Evolutionary conservation across 30 jellyfish, hydroid and myxozoan species (phyloP).

Genomic region (Nemopilema nomurai): DNA sequence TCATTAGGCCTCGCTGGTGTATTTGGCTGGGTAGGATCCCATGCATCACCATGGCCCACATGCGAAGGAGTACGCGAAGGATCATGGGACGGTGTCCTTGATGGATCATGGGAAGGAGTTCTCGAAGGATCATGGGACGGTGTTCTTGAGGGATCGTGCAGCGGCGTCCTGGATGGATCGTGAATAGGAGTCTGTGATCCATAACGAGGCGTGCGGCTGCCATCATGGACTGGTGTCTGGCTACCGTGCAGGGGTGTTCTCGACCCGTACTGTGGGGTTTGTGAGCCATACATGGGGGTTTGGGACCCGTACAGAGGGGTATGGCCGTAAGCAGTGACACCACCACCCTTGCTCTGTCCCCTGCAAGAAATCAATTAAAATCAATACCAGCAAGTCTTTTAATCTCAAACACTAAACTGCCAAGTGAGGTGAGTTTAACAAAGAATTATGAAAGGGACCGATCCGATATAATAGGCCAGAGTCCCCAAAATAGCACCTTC

Average conservation of each 20-base stretch:
- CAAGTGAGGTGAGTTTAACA: too few species aligned
- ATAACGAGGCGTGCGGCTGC: conserved; percentile 88
- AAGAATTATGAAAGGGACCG: too few species aligned
- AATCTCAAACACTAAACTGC: too few species aligned
- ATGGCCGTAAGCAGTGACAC: conserved; percentile 94
- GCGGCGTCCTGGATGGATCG: conserved; percentile 96
- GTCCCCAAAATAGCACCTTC: too few species aligned
- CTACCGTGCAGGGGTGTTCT: conserved; percentile 81
- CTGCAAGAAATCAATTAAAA: conserved; percentile 43
- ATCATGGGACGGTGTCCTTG: conserved; percentile 89
- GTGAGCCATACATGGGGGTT: conserved; percentile 99
- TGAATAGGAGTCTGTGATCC: conserved; percentile 95
- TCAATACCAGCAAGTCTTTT: background rate
- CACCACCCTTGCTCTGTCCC: conserved; percentile 97
- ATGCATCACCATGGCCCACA: conserved; percentile 99
- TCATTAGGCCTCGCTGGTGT: conserved; percentile 99
- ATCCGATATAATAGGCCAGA: too few species aligned
- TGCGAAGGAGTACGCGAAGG: conserved; percentile 95
- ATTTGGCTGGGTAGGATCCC: conserved; percentile 99
- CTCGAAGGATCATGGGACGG: conserved; percentile 95
- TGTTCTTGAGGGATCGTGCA: conserved; percentile 88
- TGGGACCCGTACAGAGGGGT: conserved; percentile 95
- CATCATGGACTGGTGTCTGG: conserved; percentile 84
- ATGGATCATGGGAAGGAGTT: conserved; percentile 96
- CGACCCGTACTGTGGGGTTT: conserved; percentile 93